These are phyloP conservation scores for Caenorhabditis angaria DNA, from an alignment of 2,888 invertebrate species.

Conservation along the genomic window DNA sequence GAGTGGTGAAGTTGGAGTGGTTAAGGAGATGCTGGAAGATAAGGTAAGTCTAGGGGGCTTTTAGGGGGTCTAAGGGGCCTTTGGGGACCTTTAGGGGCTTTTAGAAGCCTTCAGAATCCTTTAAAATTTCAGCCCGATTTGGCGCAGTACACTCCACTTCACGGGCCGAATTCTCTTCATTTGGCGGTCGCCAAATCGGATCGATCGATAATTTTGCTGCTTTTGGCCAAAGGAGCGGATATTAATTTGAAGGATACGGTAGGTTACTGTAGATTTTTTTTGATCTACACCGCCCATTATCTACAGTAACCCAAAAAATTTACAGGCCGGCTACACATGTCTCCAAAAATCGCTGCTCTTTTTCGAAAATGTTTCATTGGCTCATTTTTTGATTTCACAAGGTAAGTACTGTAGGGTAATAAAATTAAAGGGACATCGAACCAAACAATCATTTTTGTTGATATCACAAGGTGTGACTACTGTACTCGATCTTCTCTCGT, in stretches of 20 bases:
- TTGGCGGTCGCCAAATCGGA: slow-evolving; percentile 20
- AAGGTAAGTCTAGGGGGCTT: slow-evolving; percentile 14
- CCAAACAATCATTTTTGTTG: too few species aligned
- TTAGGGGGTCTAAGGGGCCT: background rate
- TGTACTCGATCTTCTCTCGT: too few species aligned
- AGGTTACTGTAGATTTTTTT: too few species aligned
- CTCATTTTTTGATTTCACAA: slow-evolving; percentile 43
- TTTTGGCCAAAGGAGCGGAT: slow-evolving; percentile 35
- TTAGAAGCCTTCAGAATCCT: background rate
- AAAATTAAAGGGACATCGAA: too few species aligned
- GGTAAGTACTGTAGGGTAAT: slow-evolving; percentile 22
- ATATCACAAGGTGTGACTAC: too few species aligned
- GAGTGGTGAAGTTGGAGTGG: slow-evolving; percentile 15
- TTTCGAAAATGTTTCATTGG: slow-evolving; percentile 24
- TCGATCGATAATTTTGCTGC: slow-evolving; percentile 23
- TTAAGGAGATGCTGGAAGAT: slow-evolving; percentile 36
- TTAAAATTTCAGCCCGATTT: slow-evolving; percentile 29
- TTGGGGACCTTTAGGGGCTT: too few species aligned
- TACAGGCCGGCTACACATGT: slow-evolving; percentile 41
- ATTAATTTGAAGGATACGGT: slow-evolving; percentile 25
- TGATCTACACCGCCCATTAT: too few species aligned
- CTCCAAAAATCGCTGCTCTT: slow-evolving; percentile 30
- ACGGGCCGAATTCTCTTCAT: slow-evolving; percentile 32
- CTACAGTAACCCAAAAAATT: too few species aligned
- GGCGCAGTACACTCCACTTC: slow-evolving; percentile 25